Conservation (phyloP, 2,797 vertebrate species). For the Chanos chanos region DNA sequence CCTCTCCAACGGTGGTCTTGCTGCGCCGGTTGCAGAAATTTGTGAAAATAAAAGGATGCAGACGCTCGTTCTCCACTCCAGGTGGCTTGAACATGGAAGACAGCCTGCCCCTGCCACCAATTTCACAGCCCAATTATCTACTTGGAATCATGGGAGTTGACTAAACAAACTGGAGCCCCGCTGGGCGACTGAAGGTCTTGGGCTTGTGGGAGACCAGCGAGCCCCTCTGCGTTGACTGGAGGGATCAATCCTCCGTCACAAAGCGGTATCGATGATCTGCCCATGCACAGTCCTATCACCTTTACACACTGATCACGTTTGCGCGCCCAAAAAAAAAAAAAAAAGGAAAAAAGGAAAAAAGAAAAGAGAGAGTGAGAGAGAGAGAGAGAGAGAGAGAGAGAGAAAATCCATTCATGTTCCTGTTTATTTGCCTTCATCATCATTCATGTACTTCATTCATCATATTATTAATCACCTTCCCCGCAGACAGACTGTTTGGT, state of each 20-base stretch:
- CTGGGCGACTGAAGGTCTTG: constrained; percentile 81
- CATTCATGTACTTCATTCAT: background rate
- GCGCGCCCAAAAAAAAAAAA: constrained; percentile 24
- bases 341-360: too few species aligned
- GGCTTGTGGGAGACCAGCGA: constrained; percentile 81
- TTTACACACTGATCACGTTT: constrained; percentile 31
- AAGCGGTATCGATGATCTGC: constrained; percentile 76
- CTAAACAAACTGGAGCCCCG: constrained; percentile 90
- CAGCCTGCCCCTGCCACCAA: constrained; percentile 86
- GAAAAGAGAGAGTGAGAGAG: too few species aligned
- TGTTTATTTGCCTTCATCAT: constrained; percentile 21
- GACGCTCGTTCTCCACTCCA: constrained; percentile 75
- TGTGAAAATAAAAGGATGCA: constrained; percentile 82
- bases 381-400: too few species aligned
- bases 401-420: constrained; percentile 37
- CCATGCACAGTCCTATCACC: constrained; percentile 7
- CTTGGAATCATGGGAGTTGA: constrained; percentile 94
- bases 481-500: constrained; percentile 19
- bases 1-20: constrained; percentile 72
- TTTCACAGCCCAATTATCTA: constrained; percentile 93
- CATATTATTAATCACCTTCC: constrained; percentile 30
- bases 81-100: constrained; percentile 81
- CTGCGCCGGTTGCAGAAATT: constrained; percentile 80
- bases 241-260: constrained; percentile 90
- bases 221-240: constrained; percentile 78